These are phyloP conservation scores for Drosophila kohkoa DNA, from an alignment of 1,140 invertebrate species.

Conservation along the genomic window DNA sequence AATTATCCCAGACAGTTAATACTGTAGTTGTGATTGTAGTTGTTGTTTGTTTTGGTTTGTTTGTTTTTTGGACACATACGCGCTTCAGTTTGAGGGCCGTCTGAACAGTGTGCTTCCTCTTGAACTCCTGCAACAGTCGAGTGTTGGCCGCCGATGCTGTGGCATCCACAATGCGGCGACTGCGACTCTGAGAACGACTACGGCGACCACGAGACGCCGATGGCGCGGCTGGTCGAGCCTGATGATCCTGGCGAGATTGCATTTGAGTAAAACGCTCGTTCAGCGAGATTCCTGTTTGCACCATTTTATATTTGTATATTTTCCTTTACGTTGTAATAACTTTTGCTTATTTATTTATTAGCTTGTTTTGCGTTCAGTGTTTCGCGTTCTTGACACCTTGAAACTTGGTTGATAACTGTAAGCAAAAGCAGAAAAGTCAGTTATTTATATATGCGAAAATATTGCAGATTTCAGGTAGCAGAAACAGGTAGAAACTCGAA, in stretches of 20 bases:
- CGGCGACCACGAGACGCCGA: constrained; percentile 42
- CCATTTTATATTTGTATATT: constrained; percentile 45
- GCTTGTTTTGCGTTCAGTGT: neutral
- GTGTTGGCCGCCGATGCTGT: constrained; percentile 66
- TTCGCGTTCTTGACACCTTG: constrained; percentile 20
- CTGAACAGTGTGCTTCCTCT: constrained; percentile 77
- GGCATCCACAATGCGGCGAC: constrained; percentile 65
- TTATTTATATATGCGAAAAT: constrained; percentile 61
- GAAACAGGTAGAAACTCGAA: constrained; percentile 39
- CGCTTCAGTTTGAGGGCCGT: constrained; percentile 83
- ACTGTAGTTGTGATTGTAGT: constrained; percentile 38
- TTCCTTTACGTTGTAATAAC: neutral
- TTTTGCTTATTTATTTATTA: constrained; percentile 4
- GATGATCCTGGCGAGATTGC: constrained; percentile 41
- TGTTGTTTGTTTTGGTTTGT: constrained; percentile 44
- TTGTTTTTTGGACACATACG: constrained; percentile 69
- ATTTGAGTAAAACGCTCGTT: constrained; percentile 83
- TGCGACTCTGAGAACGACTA: constrained; percentile 67
- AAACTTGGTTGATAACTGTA: constrained; percentile 69
- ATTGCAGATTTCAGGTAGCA: constrained; percentile 44
- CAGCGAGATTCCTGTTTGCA: constrained; percentile 75
- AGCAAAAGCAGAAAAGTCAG: constrained; percentile 32
- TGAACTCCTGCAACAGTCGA: constrained; percentile 77
- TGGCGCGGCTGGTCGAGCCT: no score
- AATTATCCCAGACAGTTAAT: constrained; percentile 40